Conservation (phyloP, 2,888 invertebrate genomes). For the Acanthopleura granulata region DNA sequence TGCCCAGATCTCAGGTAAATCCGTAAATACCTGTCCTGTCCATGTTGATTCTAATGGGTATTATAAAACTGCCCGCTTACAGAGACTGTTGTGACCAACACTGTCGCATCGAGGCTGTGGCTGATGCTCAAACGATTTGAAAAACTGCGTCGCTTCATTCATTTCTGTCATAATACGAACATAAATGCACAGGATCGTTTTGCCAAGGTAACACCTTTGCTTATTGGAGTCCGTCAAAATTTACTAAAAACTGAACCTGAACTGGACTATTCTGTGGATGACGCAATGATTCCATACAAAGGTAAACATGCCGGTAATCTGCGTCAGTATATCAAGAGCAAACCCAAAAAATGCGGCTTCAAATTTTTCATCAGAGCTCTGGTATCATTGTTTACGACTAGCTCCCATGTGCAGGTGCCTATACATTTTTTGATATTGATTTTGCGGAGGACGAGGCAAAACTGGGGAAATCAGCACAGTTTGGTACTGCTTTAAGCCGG, state of each 20-base stretch:
- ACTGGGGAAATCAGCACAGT: not conserved
- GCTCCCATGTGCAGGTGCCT: constrained; percentile 9
- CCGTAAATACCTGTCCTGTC: not conserved
- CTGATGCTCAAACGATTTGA: constrained; percentile 5
- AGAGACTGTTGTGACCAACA: not conserved
- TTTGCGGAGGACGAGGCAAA: not conserved
- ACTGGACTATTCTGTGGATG: constrained; percentile 17
- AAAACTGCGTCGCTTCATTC: not conserved
- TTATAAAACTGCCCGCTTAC: constrained; percentile 4
- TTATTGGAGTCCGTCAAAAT: not conserved
- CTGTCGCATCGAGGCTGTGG: not conserved
- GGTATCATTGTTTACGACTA: constrained; percentile 19
- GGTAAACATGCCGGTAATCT: constrained; percentile 18
- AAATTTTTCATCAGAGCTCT: constrained; percentile 20
- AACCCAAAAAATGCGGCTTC: constrained; percentile 22
- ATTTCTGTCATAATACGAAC: not conserved
- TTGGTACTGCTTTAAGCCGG: not conserved
- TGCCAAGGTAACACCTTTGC: constrained; percentile 10
- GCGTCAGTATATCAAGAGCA: constrained; percentile 22
- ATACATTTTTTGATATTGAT: constrained; percentile 1
- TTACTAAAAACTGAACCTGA: constrained; percentile 10
- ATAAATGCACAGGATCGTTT: not conserved
- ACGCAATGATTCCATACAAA: constrained; percentile 22
- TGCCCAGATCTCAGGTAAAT: not conserved
- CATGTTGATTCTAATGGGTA: not conserved